Percentiles rank a stretch among this genome's conserved stretches.
Conservation (phyloP, 2,113 vertebrate species). For the Beaufortia kweichowensis region DNA sequence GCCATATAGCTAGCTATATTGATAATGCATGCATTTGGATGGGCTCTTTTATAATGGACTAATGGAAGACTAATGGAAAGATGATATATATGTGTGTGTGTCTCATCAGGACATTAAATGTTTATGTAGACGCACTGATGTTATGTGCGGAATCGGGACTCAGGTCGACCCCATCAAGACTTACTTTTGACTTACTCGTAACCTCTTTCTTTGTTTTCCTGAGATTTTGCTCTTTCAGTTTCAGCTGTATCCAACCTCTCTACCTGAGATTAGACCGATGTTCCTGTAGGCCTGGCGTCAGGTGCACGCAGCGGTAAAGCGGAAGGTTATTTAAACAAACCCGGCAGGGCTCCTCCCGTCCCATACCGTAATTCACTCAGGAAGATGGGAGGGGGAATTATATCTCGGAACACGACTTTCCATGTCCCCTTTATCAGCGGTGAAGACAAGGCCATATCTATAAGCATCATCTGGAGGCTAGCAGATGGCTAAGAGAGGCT, state of each 20-base stretch:
- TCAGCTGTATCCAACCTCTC: background rate
- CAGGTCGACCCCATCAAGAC: background rate
- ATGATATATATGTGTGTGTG: conserved; percentile 39
- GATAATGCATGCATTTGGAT: conserved; percentile 38
- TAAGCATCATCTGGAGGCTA: conserved; percentile 42
- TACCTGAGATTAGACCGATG: conserved; percentile 12
- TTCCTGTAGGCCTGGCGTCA: conserved; percentile 1
- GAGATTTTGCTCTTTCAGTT: background rate
- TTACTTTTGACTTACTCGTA: background rate
- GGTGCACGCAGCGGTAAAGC: conserved; percentile 24
- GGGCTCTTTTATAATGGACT: conserved; percentile 20
- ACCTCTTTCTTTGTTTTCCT: background rate
- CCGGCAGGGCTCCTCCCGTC: conserved; percentile 45
- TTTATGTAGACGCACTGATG: conserved; percentile 32
- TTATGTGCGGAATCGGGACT: conserved; percentile 7
- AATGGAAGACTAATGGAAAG: conserved; percentile 42
- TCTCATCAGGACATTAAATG: conserved; percentile 43
- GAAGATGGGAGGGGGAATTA: conserved; percentile 40
- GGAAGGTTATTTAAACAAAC: conserved; percentile 55
- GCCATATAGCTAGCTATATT: conserved; percentile 31
- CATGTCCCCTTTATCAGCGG: conserved; percentile 14
- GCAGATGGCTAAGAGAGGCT: conserved; percentile 32
- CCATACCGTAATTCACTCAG: conserved; percentile 47
- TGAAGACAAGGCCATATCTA: conserved; percentile 36
- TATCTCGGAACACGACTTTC: conserved; percentile 42